Evolutionary conservation across 2,797 vertebrate species (phyloP).

Genomic region (Orestias chungarensis): DNA sequence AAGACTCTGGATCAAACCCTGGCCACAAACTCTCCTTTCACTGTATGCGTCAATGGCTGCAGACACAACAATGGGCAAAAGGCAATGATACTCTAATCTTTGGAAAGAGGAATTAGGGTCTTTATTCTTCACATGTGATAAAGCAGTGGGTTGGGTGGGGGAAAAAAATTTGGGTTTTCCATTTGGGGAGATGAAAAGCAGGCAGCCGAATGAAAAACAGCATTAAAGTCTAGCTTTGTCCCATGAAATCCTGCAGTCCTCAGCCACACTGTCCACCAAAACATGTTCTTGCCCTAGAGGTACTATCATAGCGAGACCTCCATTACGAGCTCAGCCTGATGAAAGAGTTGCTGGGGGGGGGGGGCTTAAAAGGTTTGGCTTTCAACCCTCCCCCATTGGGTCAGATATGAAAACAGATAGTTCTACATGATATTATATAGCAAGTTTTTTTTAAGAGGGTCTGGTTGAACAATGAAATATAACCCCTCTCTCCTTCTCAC

Average conservation of each 20-base stretch:
- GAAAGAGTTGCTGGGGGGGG: conserved; percentile 71
- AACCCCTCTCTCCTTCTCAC: conserved; percentile 1
- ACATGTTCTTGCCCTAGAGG: conserved; percentile 55
- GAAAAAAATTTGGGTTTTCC: neutral
- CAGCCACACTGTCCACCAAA: conserved; percentile 45
- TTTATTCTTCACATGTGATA: conserved; percentile 6
- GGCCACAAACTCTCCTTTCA: conserved; percentile 45
- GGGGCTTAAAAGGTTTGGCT: conserved; percentile 60
- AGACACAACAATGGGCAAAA: conserved; percentile 68
- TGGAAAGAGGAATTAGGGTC: conserved; percentile 3
- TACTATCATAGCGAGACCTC: conserved; percentile 53
- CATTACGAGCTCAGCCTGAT: conserved; percentile 72
- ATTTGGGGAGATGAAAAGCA: conserved; percentile 19
- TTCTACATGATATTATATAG: conserved; percentile 49
- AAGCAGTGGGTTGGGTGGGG: conserved; percentile 8
- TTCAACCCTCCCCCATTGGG: conserved; percentile 46
- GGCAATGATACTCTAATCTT: conserved; percentile 38
- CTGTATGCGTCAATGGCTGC: conserved; percentile 60
- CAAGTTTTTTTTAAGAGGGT: conserved; percentile 8
- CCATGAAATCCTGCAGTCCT: conserved; percentile 69
- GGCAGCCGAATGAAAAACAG: conserved; percentile 51
- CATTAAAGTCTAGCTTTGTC: conserved; percentile 59
- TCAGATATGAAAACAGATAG: conserved; percentile 62
- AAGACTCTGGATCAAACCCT: conserved; percentile 30
- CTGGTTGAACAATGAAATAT: conserved; percentile 30